These are phyloP conservation scores for Pachypeltis micranthus DNA, from an alignment of 1,140 invertebrate species.

Conservation along the genomic window DNA sequence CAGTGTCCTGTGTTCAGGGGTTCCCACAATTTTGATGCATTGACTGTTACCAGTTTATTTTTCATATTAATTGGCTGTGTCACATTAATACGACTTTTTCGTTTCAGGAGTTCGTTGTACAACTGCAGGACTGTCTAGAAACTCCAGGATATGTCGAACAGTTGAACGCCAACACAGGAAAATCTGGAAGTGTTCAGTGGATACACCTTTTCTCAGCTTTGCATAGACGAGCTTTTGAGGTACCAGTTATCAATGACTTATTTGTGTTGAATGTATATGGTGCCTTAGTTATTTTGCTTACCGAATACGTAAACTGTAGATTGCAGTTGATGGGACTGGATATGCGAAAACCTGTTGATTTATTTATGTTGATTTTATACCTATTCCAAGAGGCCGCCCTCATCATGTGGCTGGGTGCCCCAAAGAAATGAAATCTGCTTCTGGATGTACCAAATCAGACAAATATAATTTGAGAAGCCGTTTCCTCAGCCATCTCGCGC, in stretches of 20 bases:
- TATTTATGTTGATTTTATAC: not conserved
- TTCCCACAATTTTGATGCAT: no score
- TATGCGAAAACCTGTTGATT: not conserved
- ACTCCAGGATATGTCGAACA: not conserved
- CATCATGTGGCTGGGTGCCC: not conserved
- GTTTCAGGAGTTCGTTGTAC: not conserved
- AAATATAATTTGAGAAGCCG: no score
- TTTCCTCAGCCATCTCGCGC: no score
- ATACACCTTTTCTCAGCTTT: not conserved
- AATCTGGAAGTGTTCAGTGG: not conserved
- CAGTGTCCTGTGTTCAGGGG: no score
- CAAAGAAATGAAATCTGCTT: not conserved
- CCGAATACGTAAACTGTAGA: not conserved
- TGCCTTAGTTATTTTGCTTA: not conserved
- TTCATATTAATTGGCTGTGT: not conserved
- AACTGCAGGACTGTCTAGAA: not conserved
- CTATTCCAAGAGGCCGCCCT: not conserved
- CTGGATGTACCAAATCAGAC: no score
- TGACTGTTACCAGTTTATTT: no score
- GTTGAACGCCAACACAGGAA: not conserved
- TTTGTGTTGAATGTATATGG: not conserved
- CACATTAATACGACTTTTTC: not conserved
- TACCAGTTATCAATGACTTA: not conserved
- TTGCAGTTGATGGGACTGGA: not conserved
- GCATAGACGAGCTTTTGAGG: not conserved